Conservation (phyloP, 2,113 vertebrate species). For the Esox niger region DNA sequence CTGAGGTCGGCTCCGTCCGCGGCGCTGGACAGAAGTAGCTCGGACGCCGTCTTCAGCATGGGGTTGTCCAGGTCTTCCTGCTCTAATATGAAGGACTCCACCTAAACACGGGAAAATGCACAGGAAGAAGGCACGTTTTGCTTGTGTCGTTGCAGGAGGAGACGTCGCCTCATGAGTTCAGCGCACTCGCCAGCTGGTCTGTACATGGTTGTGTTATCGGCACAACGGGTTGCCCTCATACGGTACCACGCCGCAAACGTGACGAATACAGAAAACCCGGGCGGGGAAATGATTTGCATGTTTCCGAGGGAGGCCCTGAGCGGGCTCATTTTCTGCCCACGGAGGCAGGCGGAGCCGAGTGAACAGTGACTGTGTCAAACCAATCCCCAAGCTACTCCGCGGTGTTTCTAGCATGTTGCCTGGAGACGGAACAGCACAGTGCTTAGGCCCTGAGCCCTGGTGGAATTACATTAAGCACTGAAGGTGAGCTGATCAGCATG, state of each 20-base stretch:
- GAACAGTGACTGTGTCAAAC: conserved; percentile 27
- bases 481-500: conserved; percentile 48
- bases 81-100: conserved; percentile 91
- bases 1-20: conserved; percentile 84
- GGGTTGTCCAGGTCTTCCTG: conserved; percentile 92
- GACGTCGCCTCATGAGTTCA: not conserved
- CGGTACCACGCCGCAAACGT: not conserved
- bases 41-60: conserved; percentile 87
- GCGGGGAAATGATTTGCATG: not conserved
- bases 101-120: conserved; percentile 66
- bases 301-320: not conserved
- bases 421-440: conserved; percentile 13
- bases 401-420: conserved; percentile 18
- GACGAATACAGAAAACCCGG: no score
- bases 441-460: conserved; percentile 43
- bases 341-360: not conserved
- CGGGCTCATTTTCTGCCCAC: not conserved
- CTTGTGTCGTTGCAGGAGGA: not conserved
- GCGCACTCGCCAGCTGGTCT: no score
- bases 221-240: not conserved
- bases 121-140: not conserved
- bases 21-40: conserved; percentile 83
- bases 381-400: conserved; percentile 2
- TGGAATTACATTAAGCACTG: conserved; percentile 46
- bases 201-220: no score